These are phyloP conservation scores for Scolanthus callimorphus DNA, from an alignment of 92 coral and sea anemone genomes.

Conservation along the genomic window DNA sequence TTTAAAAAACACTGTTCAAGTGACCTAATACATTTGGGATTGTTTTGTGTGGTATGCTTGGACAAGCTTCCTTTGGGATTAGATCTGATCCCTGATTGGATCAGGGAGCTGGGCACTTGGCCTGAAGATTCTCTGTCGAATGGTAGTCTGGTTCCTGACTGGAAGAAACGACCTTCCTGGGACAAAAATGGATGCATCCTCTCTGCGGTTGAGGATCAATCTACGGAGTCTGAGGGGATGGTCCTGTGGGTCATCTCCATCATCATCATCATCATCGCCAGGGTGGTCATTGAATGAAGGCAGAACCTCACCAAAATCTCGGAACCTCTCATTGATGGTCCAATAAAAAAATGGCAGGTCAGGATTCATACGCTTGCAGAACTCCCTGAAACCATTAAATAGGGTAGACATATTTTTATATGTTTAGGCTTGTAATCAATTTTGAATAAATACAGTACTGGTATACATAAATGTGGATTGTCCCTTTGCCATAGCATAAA, in stretches of 20 bases:
- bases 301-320: conserved; percentile 25
- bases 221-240: conserved; percentile 51
- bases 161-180: conserved; percentile 49
- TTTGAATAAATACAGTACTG: no score
- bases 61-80: no score
- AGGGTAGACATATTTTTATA: no score
- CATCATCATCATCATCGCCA: conserved; percentile 9
- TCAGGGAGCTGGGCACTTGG: conserved; percentile 25
- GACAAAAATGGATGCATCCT: conserved; percentile 34
- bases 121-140: conserved; percentile 36
- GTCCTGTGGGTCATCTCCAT: conserved; percentile 9
- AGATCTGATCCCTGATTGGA: no score
- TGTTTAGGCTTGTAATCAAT: no score
- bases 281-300: conserved; percentile 35
- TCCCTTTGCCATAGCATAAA: no score
- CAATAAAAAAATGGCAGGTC: conserved; percentile 19
- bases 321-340: conserved; percentile 28
- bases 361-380: conserved; percentile 13
- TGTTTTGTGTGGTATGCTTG: no score
- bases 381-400: conserved; percentile 6
- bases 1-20: no score
- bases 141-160: conserved; percentile 40
- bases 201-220: conserved; percentile 31
- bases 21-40: no score
- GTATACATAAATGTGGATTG: no score